Conservation (phyloP, 2,888 invertebrate genomes). For the Tipula unca region DNA sequence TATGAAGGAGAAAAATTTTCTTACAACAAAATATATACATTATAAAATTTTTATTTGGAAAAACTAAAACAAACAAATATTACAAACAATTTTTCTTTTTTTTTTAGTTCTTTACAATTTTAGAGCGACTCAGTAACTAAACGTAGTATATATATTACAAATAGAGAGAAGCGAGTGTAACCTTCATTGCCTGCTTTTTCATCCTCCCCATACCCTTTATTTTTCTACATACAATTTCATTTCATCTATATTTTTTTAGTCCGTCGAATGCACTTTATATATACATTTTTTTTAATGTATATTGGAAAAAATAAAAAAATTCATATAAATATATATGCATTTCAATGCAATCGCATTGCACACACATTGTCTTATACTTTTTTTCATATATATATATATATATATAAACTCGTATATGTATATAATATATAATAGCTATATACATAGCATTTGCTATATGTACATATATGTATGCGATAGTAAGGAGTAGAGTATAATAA, state of each 20-base stretch:
- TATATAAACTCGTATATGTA: neutral
- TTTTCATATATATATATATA: neutral
- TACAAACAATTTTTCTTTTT: slow-evolving; percentile 23
- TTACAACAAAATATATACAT: slow-evolving; percentile 15
- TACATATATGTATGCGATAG: neutral
- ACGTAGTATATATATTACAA: slow-evolving; percentile 33
- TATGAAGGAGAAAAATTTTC: slow-evolving; percentile 4
- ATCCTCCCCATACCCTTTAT: slow-evolving; percentile 28
- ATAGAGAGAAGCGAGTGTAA: slow-evolving; percentile 32
- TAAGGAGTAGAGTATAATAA: neutral
- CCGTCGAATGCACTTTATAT: slow-evolving; percentile 17
- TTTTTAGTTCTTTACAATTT: slow-evolving; percentile 34
- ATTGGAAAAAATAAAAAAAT: slow-evolving; percentile 1
- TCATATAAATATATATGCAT: slow-evolving; percentile 17
- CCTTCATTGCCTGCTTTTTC: slow-evolving; percentile 31
- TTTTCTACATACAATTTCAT: slow-evolving; percentile 3
- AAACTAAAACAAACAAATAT: slow-evolving; percentile 14
- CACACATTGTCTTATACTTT: slow-evolving; percentile 15
- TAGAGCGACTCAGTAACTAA: slow-evolving; percentile 35
- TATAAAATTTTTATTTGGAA: slow-evolving; percentile 16
- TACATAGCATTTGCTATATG: neutral
- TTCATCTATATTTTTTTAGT: slow-evolving; percentile 18
- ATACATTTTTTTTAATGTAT: slow-evolving; percentile 16
- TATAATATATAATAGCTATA: neutral
- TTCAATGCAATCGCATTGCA: slow-evolving; percentile 14